Evolutionary conservation across 2,797 vertebrate genomes (phyloP).

Genomic region (Cyprinodon diabolis): DNA sequence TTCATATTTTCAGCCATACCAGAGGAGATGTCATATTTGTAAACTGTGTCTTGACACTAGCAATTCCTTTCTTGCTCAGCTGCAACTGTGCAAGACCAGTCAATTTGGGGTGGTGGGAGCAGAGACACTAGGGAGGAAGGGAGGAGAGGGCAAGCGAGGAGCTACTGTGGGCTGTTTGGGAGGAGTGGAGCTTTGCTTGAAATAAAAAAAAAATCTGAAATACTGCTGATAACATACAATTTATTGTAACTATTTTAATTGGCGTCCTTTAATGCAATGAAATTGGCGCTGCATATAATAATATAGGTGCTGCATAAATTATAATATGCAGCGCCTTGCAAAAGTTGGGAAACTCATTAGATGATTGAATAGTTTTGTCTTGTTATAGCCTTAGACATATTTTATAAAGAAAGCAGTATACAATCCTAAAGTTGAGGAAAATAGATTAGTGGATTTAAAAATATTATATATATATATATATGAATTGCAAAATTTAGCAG

Average conservation of each 20-base stretch:
- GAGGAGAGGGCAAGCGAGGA: conserved; percentile 31
- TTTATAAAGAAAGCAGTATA: background rate
- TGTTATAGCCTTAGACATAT: background rate
- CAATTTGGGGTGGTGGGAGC: conserved; percentile 94
- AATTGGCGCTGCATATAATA: background rate
- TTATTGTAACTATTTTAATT: conserved; percentile 72
- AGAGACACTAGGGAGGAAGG: conserved; percentile 82
- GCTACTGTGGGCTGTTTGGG: conserved; percentile 54
- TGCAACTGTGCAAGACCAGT: conserved; percentile 99
- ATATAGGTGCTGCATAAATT: background rate
- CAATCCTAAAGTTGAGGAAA: background rate
- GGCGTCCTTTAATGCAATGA: conserved; percentile 34
- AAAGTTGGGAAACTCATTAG: background rate
- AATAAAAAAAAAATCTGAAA: conserved; percentile 42
- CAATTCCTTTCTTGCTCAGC: conserved; percentile 99
- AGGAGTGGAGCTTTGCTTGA: conserved; percentile 61
- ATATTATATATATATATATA: background rate
- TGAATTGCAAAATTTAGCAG: too few relatives aligned
- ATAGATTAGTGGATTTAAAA: background rate
- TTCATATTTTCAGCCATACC: conserved; percentile 99
- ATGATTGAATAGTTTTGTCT: background rate
- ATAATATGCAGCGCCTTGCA: background rate
- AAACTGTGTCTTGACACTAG: conserved; percentile 99
- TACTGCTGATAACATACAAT: conserved; percentile 77
- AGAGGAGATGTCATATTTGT: conserved; percentile 99